Percentiles rank a stretch among this genome's conserved stretches.
Evolutionary conservation across 1,140 invertebrate genomes (phyloP).

Genomic region (Charaxes varanes): DNA sequence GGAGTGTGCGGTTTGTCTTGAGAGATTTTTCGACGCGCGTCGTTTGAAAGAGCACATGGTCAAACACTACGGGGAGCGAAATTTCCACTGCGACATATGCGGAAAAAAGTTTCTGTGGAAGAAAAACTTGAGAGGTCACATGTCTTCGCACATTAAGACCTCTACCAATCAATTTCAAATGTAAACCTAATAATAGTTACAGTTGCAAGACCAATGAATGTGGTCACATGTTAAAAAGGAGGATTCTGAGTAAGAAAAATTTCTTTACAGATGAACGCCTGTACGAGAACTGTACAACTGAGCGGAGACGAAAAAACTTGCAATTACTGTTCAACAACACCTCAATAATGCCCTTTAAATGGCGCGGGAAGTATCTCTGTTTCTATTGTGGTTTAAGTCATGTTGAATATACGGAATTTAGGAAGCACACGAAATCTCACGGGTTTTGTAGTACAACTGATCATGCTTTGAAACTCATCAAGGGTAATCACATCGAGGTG

Average conservation of each 20-base stretch:
- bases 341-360: slow-evolving; percentile 59
- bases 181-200: background rate
- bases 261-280: slow-evolving; percentile 59
- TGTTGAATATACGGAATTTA: slow-evolving; percentile 39
- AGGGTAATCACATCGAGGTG: slow-evolving; percentile 41
- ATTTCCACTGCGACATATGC: slow-evolving; percentile 75
- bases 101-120: slow-evolving; percentile 76
- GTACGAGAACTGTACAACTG: slow-evolving; percentile 40
- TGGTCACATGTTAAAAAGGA: slow-evolving; percentile 18
- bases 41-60: slow-evolving; percentile 74
- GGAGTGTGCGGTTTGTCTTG: slow-evolving; percentile 42
- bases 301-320: slow-evolving; percentile 49
- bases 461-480: slow-evolving; percentile 41
- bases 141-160: slow-evolving; percentile 21
- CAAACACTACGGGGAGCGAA: slow-evolving; percentile 78
- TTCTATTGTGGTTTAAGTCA: slow-evolving; percentile 53
- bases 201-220: background rate
- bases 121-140: slow-evolving; percentile 48
- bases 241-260: slow-evolving; percentile 43
- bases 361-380: slow-evolving; percentile 48
- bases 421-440: slow-evolving; percentile 50
- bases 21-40: slow-evolving; percentile 55
- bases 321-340: slow-evolving; percentile 60
- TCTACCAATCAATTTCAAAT: slow-evolving; percentile 3
- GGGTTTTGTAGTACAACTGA: slow-evolving; percentile 37